Base-by-base conservation (phyloP, 2,797 vertebrate genomes). In the Psittacula derbiana region DNA sequence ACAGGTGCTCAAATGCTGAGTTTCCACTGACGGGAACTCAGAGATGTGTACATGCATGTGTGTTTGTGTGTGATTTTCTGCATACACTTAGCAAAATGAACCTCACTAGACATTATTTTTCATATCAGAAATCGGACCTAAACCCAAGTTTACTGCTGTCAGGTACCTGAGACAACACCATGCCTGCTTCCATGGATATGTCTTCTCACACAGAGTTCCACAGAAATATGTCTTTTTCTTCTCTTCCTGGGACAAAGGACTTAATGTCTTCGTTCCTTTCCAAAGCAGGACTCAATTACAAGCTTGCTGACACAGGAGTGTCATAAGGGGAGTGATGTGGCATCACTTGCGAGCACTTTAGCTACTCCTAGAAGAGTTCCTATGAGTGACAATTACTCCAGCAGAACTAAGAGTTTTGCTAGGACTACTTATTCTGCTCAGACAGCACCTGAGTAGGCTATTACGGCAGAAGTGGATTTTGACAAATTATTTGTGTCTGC, bases 11-110 rank as follows among this genome's bases (percentile, higher is more conserved):
- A 60, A 43, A 38, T n/a, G 14, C 41, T 3, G 21, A 50, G 15
- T 44, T 43, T 75, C 55, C 58, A 28, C 38, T 71, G 88, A 25
- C 41, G 33, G 31, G 36, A 78, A 55, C 18, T 69, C 30, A 49
- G 38, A 12, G 6, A 4, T 3, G 6, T 4, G 10, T 50, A 19
- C 1, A 0, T 40, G 10, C 3, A 0, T 27, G 6, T 18, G 1
- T 25, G 11, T 17, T 7, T 28, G 3, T 36, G 23, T 36, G 41
- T 74, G 11, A 12, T 70, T 81, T 65, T 66, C 36, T 60, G 21
- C 36, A 16, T 5, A 16, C 25, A 7, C 19, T 53, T 69, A 41
- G 30, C 30, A 62, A 91, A 79, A 83, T 57, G 25, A 88, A 38
- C 4, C 4, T 30, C 8, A 17, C 7, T 40, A 28, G 46, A 16